Evolutionary conservation across 2,113 vertebrate species (phyloP), one percentile per base, ranked within the genome.

Genomic region (Condylura cristata): DNA sequence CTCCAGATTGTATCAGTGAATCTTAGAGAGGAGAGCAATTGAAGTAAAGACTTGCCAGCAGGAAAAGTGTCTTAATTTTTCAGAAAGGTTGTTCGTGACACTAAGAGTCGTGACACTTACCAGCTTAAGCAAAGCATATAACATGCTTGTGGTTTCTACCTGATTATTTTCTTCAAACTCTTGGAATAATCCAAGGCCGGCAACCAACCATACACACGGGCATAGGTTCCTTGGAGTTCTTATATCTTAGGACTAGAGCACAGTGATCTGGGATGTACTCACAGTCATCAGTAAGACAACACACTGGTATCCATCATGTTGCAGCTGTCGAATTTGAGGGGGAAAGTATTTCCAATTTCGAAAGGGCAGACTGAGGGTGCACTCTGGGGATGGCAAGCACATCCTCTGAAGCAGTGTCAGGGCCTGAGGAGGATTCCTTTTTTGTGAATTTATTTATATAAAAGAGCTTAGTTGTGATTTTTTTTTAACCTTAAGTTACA

Each of bases 1-100:
- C 74, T 91, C 91, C 72, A 44, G 9, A 26, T 6, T 18, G 86
- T 70, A 71, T 79, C 0, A 0, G 0, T 93, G 94, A 78, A 56
- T 96, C 81, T 93, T 58, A 86, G 88, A 70, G 48, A 74, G 30
- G 18, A 11, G 32, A 95, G 65, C 75, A 82, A 86, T 85, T 94
- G 91, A 58, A 34, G 60, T 79, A 46, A 85, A 96, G 94, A 84
- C 93, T 53, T 1, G 92, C 75, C 2, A 8, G 70, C 41, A 96
- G 61, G 72, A 70, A 87, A 97, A 44, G 30, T 66, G 37, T 63
- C 87, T 56, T 80, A 44, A 26, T 39, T 60, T 81, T 81, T 89
- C 90, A 90, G 18, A 32, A 81, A 60, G 78, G n/a, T n/a, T 51
- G 34, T 96, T 82, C 66, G 41, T 83, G n/a, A n/a, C n/a, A n/a